phyloP scores from a whole-genome alignment of 1,140 invertebrate species.

The Caenorhabditis inopinata region DNA sequence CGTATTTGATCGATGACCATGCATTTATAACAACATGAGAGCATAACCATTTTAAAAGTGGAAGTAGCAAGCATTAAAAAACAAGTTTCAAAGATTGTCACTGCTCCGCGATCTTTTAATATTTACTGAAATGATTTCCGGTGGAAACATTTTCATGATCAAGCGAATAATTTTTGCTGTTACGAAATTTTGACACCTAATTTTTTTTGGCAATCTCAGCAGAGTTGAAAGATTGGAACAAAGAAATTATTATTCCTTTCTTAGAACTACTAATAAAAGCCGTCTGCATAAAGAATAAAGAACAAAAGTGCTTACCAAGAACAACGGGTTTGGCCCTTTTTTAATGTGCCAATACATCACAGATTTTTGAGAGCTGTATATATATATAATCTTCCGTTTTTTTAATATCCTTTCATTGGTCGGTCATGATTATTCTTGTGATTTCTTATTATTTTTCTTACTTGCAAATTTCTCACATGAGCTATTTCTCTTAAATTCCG shows the following conservation, averaged over 20 bases:
- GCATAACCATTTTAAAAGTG: constrained; percentile 5
- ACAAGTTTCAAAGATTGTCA: constrained; percentile 26
- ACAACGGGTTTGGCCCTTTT: neutral
- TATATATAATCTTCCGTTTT: neutral
- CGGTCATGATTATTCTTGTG: too few species aligned
- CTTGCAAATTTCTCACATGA: too few species aligned
- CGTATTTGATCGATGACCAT: constrained; percentile 20
- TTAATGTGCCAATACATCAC: neutral
- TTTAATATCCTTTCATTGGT: neutral
- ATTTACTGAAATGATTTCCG: neutral
- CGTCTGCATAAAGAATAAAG: too few species aligned
- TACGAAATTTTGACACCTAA: neutral
- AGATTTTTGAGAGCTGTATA: neutral
- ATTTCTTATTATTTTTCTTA: too few species aligned
- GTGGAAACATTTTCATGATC: neutral
- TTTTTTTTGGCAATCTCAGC: too few species aligned
- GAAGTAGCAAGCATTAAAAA: neutral
- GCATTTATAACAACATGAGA: constrained; percentile 13
- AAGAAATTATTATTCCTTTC: neutral
- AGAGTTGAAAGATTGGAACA: neutral
- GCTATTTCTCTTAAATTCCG: too few species aligned
- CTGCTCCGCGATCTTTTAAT: neutral
- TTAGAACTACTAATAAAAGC: too few species aligned
- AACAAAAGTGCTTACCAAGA: neutral
- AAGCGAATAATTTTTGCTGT: neutral